Conservation (phyloP, 2,888 invertebrate genomes). For the Chalcosyrphus nemorum region DNA sequence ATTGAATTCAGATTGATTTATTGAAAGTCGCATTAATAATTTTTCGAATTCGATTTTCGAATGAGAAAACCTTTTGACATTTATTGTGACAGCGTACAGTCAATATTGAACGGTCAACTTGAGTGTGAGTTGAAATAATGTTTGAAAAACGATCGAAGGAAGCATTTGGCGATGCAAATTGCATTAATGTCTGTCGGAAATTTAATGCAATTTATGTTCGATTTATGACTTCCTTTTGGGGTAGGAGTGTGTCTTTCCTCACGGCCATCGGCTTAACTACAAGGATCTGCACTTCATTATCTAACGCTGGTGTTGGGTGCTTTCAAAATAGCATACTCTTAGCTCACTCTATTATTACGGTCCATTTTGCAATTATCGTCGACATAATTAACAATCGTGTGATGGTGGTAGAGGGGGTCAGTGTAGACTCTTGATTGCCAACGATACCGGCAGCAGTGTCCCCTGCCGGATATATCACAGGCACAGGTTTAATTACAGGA, state of each 20-base stretch:
- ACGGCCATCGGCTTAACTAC: neutral
- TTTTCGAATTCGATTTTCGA: neutral
- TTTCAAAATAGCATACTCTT: neutral
- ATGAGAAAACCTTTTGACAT: neutral
- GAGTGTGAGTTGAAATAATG: no score
- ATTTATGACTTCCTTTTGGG: constrained; percentile 33
- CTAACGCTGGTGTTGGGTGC: neutral
- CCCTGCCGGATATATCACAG: constrained; percentile 25
- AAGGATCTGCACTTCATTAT: neutral
- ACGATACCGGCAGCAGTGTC: constrained; percentile 18
- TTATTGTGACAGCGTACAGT: neutral
- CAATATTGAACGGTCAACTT: neutral
- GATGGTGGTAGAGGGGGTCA: no score
- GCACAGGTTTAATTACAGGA: constrained; percentile 49
- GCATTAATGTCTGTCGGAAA: constrained; percentile 39
- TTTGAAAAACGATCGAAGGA: neutral
- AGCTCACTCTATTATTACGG: neutral
- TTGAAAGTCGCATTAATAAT: neutral
- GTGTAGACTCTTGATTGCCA: no score
- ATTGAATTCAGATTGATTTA: constrained; percentile 28
- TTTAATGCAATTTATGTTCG: constrained; percentile 28
- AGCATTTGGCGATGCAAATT: constrained; percentile 30
- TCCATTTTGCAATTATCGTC: constrained; percentile 29
- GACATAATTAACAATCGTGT: constrained; percentile 26
- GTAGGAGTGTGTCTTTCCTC: neutral